phyloP scores from a whole-genome alignment of 2,888 invertebrate genomes.

The Diarsia brunnea region DNA sequence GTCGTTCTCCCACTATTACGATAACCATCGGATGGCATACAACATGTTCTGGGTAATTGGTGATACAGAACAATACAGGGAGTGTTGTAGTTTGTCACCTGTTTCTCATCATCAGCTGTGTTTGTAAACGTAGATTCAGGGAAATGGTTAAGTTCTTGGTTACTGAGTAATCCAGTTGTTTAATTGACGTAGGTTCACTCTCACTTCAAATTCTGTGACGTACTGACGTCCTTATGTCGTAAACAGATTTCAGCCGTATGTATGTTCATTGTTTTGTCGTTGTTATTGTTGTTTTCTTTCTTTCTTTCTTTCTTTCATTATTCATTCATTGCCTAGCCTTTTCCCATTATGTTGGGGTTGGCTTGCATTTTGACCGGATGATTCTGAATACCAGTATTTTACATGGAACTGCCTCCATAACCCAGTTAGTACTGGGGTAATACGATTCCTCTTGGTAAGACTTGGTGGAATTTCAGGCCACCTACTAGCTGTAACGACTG shows the following conservation, averaged over 20 bases:
- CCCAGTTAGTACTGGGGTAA: too few relatives aligned
- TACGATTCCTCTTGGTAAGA: too few relatives aligned
- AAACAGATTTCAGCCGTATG: background rate
- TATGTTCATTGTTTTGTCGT: too few relatives aligned
- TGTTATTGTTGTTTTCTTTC: too few relatives aligned
- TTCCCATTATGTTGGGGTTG: too few relatives aligned
- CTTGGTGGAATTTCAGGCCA: too few relatives aligned
- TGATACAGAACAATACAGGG: constrained; percentile 31
- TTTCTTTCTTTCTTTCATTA: too few relatives aligned
- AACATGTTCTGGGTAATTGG: constrained; percentile 22
- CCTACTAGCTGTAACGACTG: too few relatives aligned
- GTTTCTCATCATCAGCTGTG: constrained; percentile 25
- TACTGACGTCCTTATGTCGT: background rate
- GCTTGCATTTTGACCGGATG: too few relatives aligned
- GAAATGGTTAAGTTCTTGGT: constrained; percentile 6
- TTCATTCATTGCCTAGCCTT: too few relatives aligned
- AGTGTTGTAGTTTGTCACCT: constrained; percentile 21
- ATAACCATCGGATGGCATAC: constrained; percentile 43
- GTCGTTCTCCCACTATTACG: constrained; percentile 48
- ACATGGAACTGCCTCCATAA: too few relatives aligned
- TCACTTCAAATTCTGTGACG: background rate
- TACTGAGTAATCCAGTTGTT: background rate
- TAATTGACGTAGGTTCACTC: background rate
- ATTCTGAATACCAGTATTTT: too few relatives aligned
- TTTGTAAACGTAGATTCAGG: constrained; percentile 19